These are phyloP conservation scores for Lottia scabra DNA, from an alignment of 2,888 invertebrate species.

Conservation along the genomic window DNA sequence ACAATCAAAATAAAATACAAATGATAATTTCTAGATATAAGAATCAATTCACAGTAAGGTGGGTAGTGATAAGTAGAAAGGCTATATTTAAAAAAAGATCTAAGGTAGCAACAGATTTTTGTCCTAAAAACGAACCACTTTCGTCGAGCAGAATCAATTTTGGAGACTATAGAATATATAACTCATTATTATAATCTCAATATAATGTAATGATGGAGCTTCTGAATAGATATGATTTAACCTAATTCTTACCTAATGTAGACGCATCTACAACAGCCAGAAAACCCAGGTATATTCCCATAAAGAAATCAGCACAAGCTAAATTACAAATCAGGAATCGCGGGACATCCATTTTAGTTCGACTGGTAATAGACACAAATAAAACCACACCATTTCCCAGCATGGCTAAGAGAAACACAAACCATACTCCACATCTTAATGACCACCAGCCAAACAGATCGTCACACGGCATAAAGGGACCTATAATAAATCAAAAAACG, in stretches of 20 bases:
- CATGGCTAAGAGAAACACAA: constrained; percentile 93
- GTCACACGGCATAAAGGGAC: constrained; percentile 94
- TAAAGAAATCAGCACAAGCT: constrained; percentile 96
- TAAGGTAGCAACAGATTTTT: too few relatives aligned
- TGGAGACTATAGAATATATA: too few relatives aligned
- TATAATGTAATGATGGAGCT: too few relatives aligned
- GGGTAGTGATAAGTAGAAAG: too few relatives aligned
- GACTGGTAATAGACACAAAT: constrained; percentile 89
- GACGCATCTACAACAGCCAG: constrained; percentile 96
- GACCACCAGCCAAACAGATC: constrained; percentile 99
- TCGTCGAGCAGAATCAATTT: too few relatives aligned
- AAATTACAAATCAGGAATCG: constrained; percentile 96
- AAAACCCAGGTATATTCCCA: constrained; percentile 94
- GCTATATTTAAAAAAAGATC: too few relatives aligned
- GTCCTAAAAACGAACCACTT: too few relatives aligned
- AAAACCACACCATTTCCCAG: constrained; percentile 96
- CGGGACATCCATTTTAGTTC: constrained; percentile 96
- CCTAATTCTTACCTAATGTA: constrained; percentile 76
- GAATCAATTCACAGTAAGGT: too few relatives aligned
- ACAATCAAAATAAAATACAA: too few relatives aligned
- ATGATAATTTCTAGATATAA: too few relatives aligned
- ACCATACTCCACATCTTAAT: constrained; percentile 95
- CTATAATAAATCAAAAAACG: constrained; percentile 67
- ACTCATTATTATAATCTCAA: too few relatives aligned
- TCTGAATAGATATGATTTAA: neutral